phyloP scores from a whole-genome alignment of 1,140 invertebrate species.

The Sminthurides bifidus region DNA sequence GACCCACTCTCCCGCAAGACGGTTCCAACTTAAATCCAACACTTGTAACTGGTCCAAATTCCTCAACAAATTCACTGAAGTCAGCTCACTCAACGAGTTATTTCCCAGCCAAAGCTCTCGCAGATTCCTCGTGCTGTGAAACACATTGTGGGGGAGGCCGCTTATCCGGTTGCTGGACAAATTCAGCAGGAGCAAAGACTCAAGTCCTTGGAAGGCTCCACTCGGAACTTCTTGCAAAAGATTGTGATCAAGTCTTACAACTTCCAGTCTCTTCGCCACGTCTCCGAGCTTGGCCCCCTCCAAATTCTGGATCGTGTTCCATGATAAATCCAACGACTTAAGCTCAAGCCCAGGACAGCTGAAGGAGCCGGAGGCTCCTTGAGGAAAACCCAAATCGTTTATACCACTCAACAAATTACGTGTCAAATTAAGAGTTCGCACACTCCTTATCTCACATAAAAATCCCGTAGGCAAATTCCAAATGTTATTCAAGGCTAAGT shows the following conservation, averaged over 20 bases:
- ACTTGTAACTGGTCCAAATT: conserved; percentile 60
- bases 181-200: conserved; percentile 54
- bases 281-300: conserved; percentile 42
- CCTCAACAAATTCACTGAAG: conserved; percentile 62
- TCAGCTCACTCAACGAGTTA: conserved; percentile 60
- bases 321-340: conserved; percentile 58
- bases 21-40: conserved; percentile 63
- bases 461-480: conserved; percentile 59
- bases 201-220: conserved; percentile 53
- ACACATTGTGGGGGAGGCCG: conserved; percentile 58
- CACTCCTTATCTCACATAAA: conserved; percentile 57
- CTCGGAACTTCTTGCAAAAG: conserved; percentile 56
- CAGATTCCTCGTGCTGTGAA: conserved; percentile 46
- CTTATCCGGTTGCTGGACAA: conserved; percentile 62
- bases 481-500: conserved; percentile 68
- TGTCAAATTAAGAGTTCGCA: conserved; percentile 59
- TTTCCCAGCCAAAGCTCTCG: conserved; percentile 62
- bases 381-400: conserved; percentile 45
- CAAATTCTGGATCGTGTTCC: conserved; percentile 56
- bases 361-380: conserved; percentile 36
- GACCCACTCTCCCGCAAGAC: conserved; percentile 63
- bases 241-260: conserved; percentile 59
- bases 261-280: conserved; percentile 50
- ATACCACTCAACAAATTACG: conserved; percentile 66
- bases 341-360: conserved; percentile 38